These are phyloP conservation scores for Mimas tiliae DNA, from an alignment of 2,888 invertebrate genomes.

Conservation along the genomic window DNA sequence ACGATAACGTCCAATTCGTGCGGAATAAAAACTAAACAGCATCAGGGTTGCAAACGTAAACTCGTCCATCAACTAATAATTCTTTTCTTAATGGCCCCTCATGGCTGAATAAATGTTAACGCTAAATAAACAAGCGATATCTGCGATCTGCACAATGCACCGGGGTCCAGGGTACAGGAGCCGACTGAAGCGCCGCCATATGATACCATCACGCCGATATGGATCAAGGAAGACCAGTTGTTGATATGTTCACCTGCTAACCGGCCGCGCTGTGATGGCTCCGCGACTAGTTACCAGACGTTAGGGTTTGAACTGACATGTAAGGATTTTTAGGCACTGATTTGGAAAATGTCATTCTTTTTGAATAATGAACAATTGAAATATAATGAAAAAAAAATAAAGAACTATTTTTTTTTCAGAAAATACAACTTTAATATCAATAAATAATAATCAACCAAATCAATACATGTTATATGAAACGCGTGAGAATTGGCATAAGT, in stretches of 20 bases:
- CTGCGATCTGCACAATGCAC: slow-evolving; percentile 78
- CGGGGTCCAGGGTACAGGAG: slow-evolving; percentile 73
- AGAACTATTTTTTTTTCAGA: too few relatives aligned
- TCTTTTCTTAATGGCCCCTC: slow-evolving; percentile 74
- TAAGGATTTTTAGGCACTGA: too few relatives aligned
- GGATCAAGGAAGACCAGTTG: slow-evolving; percentile 84
- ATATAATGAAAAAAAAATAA: too few relatives aligned
- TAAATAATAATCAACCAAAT: too few relatives aligned
- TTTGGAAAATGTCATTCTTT: too few relatives aligned
- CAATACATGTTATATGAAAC: too few relatives aligned
- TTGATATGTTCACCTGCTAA: slow-evolving; percentile 83
- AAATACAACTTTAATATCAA: slow-evolving; percentile 40
- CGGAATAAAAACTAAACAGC: slow-evolving; percentile 62
- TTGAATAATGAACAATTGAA: too few relatives aligned
- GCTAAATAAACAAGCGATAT: slow-evolving; percentile 82
- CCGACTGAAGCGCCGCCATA: slow-evolving; percentile 79
- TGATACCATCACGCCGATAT: slow-evolving; percentile 83
- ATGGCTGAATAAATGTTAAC: slow-evolving; percentile 78
- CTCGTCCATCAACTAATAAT: slow-evolving; percentile 73
- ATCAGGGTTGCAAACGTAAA: slow-evolving; percentile 69
- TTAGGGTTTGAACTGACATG: too few relatives aligned
- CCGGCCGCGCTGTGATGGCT: slow-evolving; percentile 69
- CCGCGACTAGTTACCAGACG: slow-evolving; percentile 68
- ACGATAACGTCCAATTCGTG: slow-evolving; percentile 43
- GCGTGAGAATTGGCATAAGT: too few relatives aligned